phyloP scores from a whole-genome alignment of 1,140 invertebrate genomes.

The Thaumetopoea pityocampa region DNA sequence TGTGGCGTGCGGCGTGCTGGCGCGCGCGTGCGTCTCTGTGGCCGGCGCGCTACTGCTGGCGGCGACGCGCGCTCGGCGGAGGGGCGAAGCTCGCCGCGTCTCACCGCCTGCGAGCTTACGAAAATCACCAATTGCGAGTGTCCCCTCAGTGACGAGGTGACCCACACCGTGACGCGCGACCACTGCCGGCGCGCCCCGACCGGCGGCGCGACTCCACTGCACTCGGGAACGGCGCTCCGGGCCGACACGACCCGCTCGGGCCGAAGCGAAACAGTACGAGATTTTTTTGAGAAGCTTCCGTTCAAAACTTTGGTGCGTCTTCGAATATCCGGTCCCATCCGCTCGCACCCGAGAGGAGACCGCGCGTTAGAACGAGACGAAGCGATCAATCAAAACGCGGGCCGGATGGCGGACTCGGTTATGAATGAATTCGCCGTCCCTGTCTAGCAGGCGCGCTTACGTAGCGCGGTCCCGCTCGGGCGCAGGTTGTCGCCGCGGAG shows the following conservation, averaged over 20 bases:
- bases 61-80: slow-evolving; percentile 59
- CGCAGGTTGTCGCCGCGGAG: slow-evolving; percentile 67
- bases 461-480: slow-evolving; percentile 45
- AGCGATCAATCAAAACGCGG: slow-evolving; percentile 59
- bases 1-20: no score
- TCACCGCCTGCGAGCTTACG: slow-evolving; percentile 65
- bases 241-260: slow-evolving; percentile 13
- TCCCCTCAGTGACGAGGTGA: slow-evolving; percentile 45
- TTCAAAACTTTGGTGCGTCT: slow-evolving; percentile 48
- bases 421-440: slow-evolving; percentile 70
- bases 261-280: slow-evolving; percentile 29
- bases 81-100: slow-evolving; percentile 63
- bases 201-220: slow-evolving; percentile 21
- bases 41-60: slow-evolving; percentile 63
- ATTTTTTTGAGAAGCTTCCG: slow-evolving; percentile 62
- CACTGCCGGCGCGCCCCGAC: slow-evolving; percentile 21
- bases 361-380: slow-evolving; percentile 69
- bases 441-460: slow-evolving; percentile 34
- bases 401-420: slow-evolving; percentile 72
- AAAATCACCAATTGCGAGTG: slow-evolving; percentile 68
- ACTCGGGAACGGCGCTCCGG: slow-evolving; percentile 3
- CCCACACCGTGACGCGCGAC: slow-evolving; percentile 31
- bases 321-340: slow-evolving; percentile 64
- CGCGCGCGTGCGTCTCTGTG: slow-evolving; percentile 59
- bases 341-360: slow-evolving; percentile 61